Conservation (phyloP, 1,140 invertebrate genomes). For the Drosophila neocordata region DNA sequence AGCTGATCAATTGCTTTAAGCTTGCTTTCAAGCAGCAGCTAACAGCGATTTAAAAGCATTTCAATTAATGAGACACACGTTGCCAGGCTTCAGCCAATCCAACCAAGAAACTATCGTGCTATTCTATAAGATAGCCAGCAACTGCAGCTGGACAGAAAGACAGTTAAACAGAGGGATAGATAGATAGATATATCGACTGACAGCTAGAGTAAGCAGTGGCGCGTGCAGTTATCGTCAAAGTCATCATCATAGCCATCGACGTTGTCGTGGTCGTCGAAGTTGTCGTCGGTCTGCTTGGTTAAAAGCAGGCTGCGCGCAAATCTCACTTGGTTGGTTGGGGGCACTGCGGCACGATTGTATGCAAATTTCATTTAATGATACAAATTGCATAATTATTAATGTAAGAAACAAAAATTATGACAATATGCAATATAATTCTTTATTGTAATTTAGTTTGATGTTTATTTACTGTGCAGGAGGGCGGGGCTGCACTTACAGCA, state of each 20-base stretch:
- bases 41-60: conserved; percentile 39
- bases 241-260: not conserved
- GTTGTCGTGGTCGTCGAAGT: not conserved
- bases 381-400: conserved; percentile 6
- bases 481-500: conserved; percentile 50
- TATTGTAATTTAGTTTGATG: conserved; percentile 73
- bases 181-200: not conserved
- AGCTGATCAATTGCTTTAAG: conserved; percentile 61
- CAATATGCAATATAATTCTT: conserved; percentile 80
- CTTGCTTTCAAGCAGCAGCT: not conserved
- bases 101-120: not conserved
- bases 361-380: conserved; percentile 5
- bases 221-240: conserved; percentile 2
- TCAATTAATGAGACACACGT: conserved; percentile 35
- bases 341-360: conserved; percentile 11
- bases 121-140: not conserved
- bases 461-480: conserved; percentile 43
- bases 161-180: not conserved
- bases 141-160: too few relatives aligned
- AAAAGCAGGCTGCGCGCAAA: not conserved
- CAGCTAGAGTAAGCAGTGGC: not conserved
- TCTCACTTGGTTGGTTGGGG: not conserved
- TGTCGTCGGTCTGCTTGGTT: not conserved
- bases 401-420: conserved; percentile 12
- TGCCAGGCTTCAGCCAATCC: not conserved